phyloP scores from a whole-genome alignment of 1,140 invertebrate species.

The Fopius arisanus region DNA sequence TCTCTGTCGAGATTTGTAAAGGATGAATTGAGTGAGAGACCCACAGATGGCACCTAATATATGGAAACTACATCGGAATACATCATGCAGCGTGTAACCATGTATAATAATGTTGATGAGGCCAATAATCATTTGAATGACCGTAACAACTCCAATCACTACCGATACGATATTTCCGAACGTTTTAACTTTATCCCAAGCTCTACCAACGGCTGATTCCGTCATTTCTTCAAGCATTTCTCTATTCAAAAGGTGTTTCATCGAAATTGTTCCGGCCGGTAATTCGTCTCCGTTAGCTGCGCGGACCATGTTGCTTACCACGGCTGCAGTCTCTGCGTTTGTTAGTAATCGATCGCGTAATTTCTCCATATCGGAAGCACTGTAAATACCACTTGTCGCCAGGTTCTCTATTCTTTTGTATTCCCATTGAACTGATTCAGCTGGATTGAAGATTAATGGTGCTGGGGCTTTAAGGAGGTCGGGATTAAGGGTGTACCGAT shows the following conservation, averaged over 20 bases:
- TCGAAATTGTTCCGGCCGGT: background rate
- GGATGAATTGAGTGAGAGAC: background rate
- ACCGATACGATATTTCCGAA: slow-evolving; percentile 22
- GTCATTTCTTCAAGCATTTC: slow-evolving; percentile 13
- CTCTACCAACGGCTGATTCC: background rate
- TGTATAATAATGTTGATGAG: slow-evolving; percentile 12
- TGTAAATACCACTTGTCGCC: slow-evolving; percentile 20
- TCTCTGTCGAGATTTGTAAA: too few species aligned
- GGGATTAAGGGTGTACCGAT: slow-evolving; percentile 17
- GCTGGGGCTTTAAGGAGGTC: background rate
- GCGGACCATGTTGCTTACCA: slow-evolving; percentile 16
- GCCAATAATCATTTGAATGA: background rate
- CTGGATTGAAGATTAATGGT: background rate
- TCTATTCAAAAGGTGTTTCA: slow-evolving; percentile 13
- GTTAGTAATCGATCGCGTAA: slow-evolving; percentile 30
- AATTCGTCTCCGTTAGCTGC: background rate
- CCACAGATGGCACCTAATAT: background rate
- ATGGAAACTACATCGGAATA: slow-evolving; percentile 4
- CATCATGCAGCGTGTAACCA: slow-evolving; percentile 9
- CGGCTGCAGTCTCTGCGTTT: slow-evolving; percentile 11
- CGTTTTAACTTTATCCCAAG: slow-evolving; percentile 10
- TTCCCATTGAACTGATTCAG: background rate
- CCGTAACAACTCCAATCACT: background rate
- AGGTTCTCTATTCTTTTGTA: slow-evolving; percentile 17
- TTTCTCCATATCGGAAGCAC: slow-evolving; percentile 18